Evolutionary conservation across 2,797 vertebrate species (phyloP).

Genomic region (Enteromius mattozi): DNA sequence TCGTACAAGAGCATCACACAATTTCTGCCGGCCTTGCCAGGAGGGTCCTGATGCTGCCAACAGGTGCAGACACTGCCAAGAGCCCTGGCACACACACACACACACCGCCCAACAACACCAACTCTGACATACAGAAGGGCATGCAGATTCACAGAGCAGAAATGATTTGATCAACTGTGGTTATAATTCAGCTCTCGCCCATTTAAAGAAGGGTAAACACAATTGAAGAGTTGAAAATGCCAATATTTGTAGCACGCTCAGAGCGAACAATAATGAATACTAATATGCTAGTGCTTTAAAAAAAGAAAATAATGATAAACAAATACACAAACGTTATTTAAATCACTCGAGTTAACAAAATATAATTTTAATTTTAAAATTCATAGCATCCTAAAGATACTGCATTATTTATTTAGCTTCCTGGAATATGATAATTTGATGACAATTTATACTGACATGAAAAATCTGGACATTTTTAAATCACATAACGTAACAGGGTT

Average conservation of each 20-base stretch:
- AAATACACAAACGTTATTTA: not conserved
- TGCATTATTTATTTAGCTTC: not conserved
- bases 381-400: too few relatives aligned
- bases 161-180: constrained; percentile 81
- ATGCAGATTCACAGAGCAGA: constrained; percentile 79
- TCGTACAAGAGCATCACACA: constrained; percentile 80
- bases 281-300: not conserved
- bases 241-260: constrained; percentile 25
- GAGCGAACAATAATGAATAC: constrained; percentile 5
- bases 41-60: constrained; percentile 77
- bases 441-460: not conserved
- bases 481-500: not conserved
- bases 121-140: constrained; percentile 83
- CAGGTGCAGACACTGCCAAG: constrained; percentile 82
- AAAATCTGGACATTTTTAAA: not conserved
- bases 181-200: constrained; percentile 82
- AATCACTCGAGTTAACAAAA: not conserved
- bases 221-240: constrained; percentile 29
- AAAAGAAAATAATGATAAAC: not conserved
- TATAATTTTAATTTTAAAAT: not conserved
- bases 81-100: constrained; percentile 73
- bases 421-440: not conserved
- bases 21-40: constrained; percentile 81
- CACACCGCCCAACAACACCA: constrained; percentile 71
- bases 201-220: constrained; percentile 44